phyloP scores from a whole-genome alignment of 2,797 vertebrate species.

The Taenioides sp. region DNA sequence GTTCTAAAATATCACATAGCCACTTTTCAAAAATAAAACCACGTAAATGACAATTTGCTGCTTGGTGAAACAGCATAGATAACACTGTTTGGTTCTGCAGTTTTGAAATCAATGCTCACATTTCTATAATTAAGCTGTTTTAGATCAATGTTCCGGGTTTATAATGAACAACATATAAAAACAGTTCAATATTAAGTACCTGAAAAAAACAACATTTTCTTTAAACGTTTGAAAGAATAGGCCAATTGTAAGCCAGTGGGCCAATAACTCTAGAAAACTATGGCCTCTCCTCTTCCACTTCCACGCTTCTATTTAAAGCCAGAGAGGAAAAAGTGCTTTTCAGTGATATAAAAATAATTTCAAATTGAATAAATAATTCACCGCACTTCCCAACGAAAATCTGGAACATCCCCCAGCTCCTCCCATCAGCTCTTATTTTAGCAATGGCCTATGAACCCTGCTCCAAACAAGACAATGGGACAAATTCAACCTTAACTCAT shows the following conservation, averaged over 20 bases:
- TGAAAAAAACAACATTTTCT: neutral
- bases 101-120: too few relatives aligned
- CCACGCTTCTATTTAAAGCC: neutral
- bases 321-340: slow-evolving; percentile 5
- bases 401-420: slow-evolving; percentile 16
- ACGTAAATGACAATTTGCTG: too few relatives aligned
- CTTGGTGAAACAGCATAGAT: too few relatives aligned
- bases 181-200: too few relatives aligned
- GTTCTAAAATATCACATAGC: too few relatives aligned
- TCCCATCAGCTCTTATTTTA: slow-evolving; percentile 9
- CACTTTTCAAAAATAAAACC: too few relatives aligned
- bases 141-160: too few relatives aligned
- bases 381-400: slow-evolving; percentile 1
- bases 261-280: neutral
- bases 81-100: too few relatives aligned
- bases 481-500: slow-evolving; percentile 29
- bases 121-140: too few relatives aligned
- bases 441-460: neutral
- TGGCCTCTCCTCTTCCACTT: neutral
- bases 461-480: slow-evolving; percentile 11
- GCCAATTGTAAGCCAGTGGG: neutral
- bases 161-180: too few relatives aligned
- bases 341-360: slow-evolving; percentile 1
- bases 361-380: slow-evolving; percentile 11
- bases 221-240: neutral